phyloP scores from a whole-genome alignment of 2,113 vertebrate genomes.

The Falco punctatus region DNA sequence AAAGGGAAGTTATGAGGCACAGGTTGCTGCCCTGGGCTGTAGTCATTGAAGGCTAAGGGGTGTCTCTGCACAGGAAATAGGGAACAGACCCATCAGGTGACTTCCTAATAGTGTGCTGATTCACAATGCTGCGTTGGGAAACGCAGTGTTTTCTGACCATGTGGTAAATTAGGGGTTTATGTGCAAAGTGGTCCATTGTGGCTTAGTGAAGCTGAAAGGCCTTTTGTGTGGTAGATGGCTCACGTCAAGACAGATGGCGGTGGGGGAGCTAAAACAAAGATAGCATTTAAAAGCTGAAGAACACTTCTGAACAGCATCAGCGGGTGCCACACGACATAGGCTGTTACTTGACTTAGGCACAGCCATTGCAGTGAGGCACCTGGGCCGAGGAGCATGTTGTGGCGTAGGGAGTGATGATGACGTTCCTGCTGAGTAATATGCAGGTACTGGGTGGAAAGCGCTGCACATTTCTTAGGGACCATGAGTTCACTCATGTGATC shows the following conservation, averaged over 20 bases:
- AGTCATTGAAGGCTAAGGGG: neutral
- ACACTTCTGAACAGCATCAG: neutral
- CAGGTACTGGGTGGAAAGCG: neutral
- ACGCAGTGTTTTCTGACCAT: neutral
- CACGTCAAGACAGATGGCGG: accelerated
- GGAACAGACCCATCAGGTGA: neutral
- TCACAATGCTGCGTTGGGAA: neutral
- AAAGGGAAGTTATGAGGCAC: neutral
- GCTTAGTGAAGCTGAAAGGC: neutral
- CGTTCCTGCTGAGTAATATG: neutral
- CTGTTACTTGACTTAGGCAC: neutral
- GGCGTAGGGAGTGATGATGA: accelerated
- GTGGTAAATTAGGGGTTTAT: neutral
- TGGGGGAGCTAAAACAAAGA: neutral
- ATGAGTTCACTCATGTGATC: accelerated
- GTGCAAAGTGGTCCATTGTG: neutral
- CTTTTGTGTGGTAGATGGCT: neutral
- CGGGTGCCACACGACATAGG: neutral
- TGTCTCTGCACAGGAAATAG: too few relatives aligned
- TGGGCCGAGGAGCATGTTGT: neutral
- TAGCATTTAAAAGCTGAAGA: neutral
- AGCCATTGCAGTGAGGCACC: neutral
- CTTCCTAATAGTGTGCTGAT: neutral
- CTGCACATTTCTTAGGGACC: neutral
- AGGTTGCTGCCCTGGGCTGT: neutral